These are phyloP conservation scores for Drosophila aldrichi DNA, from an alignment of 2,888 invertebrate genomes.

Conservation along the genomic window DNA sequence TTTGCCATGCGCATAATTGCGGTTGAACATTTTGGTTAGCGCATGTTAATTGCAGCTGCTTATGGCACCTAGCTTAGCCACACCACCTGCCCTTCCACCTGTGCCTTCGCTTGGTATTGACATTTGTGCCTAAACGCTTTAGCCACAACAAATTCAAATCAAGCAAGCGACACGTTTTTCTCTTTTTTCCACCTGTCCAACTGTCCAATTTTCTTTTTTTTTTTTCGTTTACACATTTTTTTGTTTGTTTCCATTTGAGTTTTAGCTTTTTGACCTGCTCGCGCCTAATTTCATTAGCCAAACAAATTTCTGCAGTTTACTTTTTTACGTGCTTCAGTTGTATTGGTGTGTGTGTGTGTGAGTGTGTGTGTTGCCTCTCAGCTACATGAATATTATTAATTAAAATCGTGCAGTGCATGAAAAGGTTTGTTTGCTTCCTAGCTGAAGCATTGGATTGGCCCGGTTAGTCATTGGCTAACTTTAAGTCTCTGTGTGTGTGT, in stretches of 20 bases:
- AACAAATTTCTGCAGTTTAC: conserved; percentile 51
- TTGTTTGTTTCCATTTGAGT: conserved; percentile 1
- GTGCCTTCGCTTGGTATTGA: conserved; percentile 25
- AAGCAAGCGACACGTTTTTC: conserved; percentile 17
- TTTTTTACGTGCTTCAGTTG: conserved; percentile 8
- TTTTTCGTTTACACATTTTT: background rate
- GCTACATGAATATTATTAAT: conserved; percentile 75
- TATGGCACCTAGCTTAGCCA: background rate
- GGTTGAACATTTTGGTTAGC: conserved; percentile 55
- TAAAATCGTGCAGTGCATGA: conserved; percentile 81
- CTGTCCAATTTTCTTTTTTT: background rate
- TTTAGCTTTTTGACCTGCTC: conserved; percentile 8
- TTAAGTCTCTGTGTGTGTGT: conserved; percentile 1
- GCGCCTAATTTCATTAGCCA: conserved; percentile 67
- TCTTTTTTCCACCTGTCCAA: conserved; percentile 2
- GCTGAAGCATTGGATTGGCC: conserved; percentile 43
- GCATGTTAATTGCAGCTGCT: conserved; percentile 55
- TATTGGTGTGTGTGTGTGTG: conserved; percentile 21
- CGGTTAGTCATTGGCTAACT: conserved; percentile 22
- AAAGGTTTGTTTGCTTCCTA: conserved; percentile 63
- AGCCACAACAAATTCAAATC: conserved; percentile 40
- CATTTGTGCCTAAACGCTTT: conserved; percentile 55
- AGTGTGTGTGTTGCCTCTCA: conserved; percentile 5
- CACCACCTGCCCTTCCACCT: background rate
- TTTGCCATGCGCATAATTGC: conserved; percentile 62